phyloP scores from a whole-genome alignment of 2,797 vertebrate species.

The Scolopax rusticola region DNA sequence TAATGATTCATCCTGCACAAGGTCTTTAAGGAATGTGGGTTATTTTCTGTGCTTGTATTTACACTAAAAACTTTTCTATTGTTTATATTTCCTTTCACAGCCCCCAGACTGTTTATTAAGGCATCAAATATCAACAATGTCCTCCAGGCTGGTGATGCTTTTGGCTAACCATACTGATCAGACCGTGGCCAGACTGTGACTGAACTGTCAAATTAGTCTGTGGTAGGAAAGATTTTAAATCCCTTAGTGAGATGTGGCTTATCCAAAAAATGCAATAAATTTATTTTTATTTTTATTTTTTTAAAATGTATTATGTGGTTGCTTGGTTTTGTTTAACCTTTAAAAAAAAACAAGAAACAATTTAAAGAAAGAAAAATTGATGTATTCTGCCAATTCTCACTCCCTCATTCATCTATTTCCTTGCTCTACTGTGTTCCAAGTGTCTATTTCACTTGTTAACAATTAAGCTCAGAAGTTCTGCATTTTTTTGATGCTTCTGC shows the following conservation, averaged over 20 bases:
- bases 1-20: constrained; percentile 11
- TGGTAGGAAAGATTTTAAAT: constrained; percentile 2
- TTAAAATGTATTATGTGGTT: not conserved
- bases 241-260: not conserved
- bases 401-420: not conserved
- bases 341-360: not conserved
- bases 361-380: not conserved
- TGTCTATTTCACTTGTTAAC: not conserved
- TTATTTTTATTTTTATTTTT: not conserved
- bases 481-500: not conserved
- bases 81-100: constrained; percentile 40
- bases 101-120: constrained; percentile 20
- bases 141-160: constrained; percentile 20
- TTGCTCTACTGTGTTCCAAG: not conserved
- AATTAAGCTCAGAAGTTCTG: not conserved
- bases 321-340: constrained; percentile 6
- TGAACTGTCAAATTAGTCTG: constrained; percentile 14
- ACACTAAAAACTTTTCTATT: not conserved
- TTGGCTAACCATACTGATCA: not conserved
- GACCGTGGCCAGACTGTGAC: not conserved
- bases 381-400: not conserved
- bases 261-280: constrained; percentile 1
- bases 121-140: constrained; percentile 8
- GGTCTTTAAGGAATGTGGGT: not conserved
- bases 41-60: constrained; percentile 3